These are phyloP conservation scores for Tetramorium simillimum DNA, from an alignment of 1,140 invertebrate species.

Conservation along the genomic window DNA sequence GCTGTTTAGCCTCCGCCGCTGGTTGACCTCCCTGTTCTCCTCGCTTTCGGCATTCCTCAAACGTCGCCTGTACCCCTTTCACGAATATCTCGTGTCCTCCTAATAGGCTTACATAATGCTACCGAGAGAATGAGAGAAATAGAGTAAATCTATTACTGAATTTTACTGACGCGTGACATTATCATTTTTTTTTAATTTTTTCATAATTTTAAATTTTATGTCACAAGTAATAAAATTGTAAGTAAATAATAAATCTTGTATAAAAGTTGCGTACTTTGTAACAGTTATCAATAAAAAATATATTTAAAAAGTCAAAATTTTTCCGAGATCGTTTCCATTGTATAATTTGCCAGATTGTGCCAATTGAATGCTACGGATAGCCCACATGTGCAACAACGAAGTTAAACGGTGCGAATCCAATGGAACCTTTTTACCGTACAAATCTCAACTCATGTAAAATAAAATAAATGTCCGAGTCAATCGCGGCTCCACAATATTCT, in stretches of 20 bases:
- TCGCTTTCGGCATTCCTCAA: slow-evolving; percentile 76
- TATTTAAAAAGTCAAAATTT: no score
- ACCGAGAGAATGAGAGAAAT: slow-evolving; percentile 33
- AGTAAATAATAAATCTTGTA: neutral
- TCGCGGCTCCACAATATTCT: slow-evolving; percentile 41
- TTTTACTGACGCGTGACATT: neutral
- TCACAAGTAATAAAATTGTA: neutral
- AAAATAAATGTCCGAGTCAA: slow-evolving; percentile 12
- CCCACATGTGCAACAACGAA: neutral
- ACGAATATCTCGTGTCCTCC: slow-evolving; percentile 69
- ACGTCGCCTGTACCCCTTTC: slow-evolving; percentile 71
- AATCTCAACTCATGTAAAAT: slow-evolving; percentile 43
- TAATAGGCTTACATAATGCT: slow-evolving; percentile 78
- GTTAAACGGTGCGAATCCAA: slow-evolving; percentile 13
- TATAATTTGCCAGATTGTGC: neutral
- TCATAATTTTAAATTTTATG: neutral
- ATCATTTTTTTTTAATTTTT: neutral
- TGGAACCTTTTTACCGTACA: neutral
- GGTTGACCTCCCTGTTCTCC: slow-evolving; percentile 68
- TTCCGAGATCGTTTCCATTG: neutral
- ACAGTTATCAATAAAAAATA: neutral
- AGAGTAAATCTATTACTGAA: slow-evolving; percentile 37
- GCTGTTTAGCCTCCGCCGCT: slow-evolving; percentile 65
- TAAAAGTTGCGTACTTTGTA: neutral
- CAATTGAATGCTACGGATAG: neutral